phyloP scores from a whole-genome alignment of 2,888 invertebrate species.

The Scrobipalpa atriplicella region DNA sequence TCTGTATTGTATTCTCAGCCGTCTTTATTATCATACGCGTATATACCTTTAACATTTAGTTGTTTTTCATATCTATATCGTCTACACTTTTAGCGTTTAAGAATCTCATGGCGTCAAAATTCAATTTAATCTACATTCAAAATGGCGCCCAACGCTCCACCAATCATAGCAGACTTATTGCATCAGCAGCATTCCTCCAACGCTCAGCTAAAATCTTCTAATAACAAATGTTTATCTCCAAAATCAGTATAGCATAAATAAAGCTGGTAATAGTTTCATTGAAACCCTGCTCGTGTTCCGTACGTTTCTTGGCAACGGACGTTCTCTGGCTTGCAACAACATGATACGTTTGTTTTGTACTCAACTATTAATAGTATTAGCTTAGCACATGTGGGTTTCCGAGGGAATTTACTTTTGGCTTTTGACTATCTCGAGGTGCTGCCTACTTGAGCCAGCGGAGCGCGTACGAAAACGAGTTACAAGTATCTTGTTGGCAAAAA shows the following conservation, averaged over 20 bases:
- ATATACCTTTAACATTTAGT: too few relatives aligned
- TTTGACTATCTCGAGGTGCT: not conserved
- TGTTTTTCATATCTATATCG: too few relatives aligned
- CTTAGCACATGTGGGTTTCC: conserved; percentile 22
- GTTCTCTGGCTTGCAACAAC: conserved; percentile 21
- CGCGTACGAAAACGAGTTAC: not conserved
- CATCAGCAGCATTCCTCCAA: conserved; percentile 1
- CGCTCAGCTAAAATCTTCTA: not conserved
- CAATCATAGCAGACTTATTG: conserved; percentile 8
- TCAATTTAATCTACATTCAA: not conserved
- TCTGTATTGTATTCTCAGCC: too few relatives aligned
- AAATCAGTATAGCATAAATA: conserved; percentile 25
- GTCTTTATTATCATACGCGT: too few relatives aligned
- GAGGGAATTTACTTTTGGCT: conserved; percentile 8
- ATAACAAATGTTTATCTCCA: conserved; percentile 22
- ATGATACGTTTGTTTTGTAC: conserved; percentile 24
- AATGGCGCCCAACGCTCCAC: conserved; percentile 6
- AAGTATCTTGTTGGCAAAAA: too few relatives aligned
- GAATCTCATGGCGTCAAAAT: too few relatives aligned
- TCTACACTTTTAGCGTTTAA: too few relatives aligned
- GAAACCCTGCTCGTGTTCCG: conserved; percentile 15
- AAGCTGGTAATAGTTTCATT: conserved; percentile 25
- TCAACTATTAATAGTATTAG: conserved; percentile 23
- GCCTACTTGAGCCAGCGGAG: not conserved
- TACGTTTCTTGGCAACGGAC: conserved; percentile 25